Evolutionary conservation across 2,888 invertebrate genomes (phyloP).

Genomic region (Diogma glabrata): DNA sequence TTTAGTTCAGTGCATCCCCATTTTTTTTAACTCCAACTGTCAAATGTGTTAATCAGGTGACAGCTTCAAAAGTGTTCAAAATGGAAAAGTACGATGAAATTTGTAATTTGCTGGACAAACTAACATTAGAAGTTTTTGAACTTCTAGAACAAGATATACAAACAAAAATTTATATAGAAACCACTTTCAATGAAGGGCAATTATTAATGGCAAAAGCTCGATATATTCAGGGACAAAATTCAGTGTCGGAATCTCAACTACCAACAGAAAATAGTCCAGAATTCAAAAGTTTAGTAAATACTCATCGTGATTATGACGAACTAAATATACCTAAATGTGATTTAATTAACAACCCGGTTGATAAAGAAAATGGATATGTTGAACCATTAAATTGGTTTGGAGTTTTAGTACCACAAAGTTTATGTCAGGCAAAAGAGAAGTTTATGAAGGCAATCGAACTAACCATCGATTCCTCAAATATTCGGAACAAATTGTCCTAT

Average conservation of each 20-base stretch:
- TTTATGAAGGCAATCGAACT: slow-evolving; percentile 59
- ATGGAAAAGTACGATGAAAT: slow-evolving; percentile 17
- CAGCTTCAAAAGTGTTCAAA: no score
- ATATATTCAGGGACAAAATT: slow-evolving; percentile 66
- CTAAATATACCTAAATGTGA: slow-evolving; percentile 33
- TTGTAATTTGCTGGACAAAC: slow-evolving; percentile 49
- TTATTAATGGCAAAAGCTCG: slow-evolving; percentile 64
- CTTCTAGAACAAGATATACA: slow-evolving; percentile 62
- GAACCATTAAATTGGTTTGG: slow-evolving; percentile 82
- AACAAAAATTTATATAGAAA: slow-evolving; percentile 56
- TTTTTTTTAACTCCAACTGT: no score
- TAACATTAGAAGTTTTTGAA: slow-evolving; percentile 55
- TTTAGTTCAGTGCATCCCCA: no score
- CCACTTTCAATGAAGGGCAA: slow-evolving; percentile 54
- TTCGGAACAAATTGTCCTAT: slow-evolving; percentile 37
- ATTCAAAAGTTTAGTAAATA: slow-evolving; percentile 36
- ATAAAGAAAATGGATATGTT: slow-evolving; percentile 34
- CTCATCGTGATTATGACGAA: slow-evolving; percentile 28
- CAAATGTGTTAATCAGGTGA: no score
- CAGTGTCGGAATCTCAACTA: slow-evolving; percentile 56
- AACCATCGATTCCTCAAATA: slow-evolving; percentile 54
- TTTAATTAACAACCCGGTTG: slow-evolving; percentile 29
- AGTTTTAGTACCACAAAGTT: slow-evolving; percentile 65
- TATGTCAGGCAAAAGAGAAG: slow-evolving; percentile 60
- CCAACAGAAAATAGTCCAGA: slow-evolving; percentile 45